Conservation (phyloP, 2,113 vertebrate genomes). For the Isurus oxyrinchus region DNA sequence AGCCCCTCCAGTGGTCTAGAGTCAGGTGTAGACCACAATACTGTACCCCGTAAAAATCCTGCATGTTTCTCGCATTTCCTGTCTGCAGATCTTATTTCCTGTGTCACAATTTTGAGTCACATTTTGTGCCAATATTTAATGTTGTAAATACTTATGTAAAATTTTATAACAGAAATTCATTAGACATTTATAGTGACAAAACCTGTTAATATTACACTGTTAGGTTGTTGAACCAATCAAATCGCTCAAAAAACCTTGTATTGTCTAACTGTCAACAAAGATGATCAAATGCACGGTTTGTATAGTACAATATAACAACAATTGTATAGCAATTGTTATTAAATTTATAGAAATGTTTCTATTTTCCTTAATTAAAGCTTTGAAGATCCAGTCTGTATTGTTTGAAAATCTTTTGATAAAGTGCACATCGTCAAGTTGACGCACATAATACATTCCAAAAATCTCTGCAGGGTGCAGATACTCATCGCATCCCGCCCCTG, state of each 20-base stretch:
- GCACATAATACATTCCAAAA: too few species aligned
- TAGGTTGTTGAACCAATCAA: background rate
- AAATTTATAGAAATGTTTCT: too few species aligned
- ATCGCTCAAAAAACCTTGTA: background rate
- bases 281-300: too few species aligned
- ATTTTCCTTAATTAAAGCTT: too few species aligned
- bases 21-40: background rate
- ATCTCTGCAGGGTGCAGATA: too few species aligned
- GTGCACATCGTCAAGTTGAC: too few species aligned
- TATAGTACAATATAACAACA: too few species aligned
- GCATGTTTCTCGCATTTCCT: background rate
- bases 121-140: background rate
- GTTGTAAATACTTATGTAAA: background rate
- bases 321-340: too few species aligned
- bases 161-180: background rate
- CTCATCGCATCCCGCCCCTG: too few species aligned
- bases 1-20: background rate
- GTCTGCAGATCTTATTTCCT: background rate
- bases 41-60: background rate
- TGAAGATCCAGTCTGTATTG: too few species aligned
- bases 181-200: background rate
- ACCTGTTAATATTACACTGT: background rate
- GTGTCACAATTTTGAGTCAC: background rate
- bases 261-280: too few species aligned
- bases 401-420: too few species aligned